Base-by-base conservation (phyloP, 2,888 invertebrate species). In the Lasius fuliginosus region DNA sequence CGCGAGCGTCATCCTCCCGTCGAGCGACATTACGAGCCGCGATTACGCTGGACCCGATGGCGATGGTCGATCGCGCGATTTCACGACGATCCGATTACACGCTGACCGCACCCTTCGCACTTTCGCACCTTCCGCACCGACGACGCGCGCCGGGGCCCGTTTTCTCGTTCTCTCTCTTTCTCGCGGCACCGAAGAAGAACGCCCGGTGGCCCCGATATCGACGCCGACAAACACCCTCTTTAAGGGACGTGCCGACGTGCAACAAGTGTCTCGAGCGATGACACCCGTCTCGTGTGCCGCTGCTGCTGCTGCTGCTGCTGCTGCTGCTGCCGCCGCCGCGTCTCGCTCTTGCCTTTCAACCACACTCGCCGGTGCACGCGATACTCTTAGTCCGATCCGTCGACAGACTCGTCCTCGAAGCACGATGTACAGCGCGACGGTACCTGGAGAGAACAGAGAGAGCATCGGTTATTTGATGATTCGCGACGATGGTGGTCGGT, bases 251-350 rank as follows among this genome's bases (percentile, higher is more conserved):
- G 65, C 74, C 83, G 81, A 33, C 75, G 76, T 74, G 90, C 90
- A 90, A 90, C 90, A 90, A 90, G 90, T 90, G 90, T 88, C 87
- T 76, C 83, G 65, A 64, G 77, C 84, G 83, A 84, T 75, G 84
- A 86, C 73, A 82, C 86, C 84, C 88, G 56, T 86, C 85, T 85
- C 90, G 84, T 84, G 89, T 89, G 87, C 82, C 40, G 46, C 53
- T 36, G 40, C 73, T 71, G 73, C 79, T 23, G 79, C 79, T 36
- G 33, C 33, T 1, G 33, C 4, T 36, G 23, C 23, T 36, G 23
- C 23, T 40, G 46, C 53, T 36, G 40, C 73, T 71, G 73, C 79
- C 23, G 79, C 79, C 4, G 33, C 33, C 4, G 33, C 4, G 23
- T 23, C 15, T 46, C 46, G n/a, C 53, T 81, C 46, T 77, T 75